Evolutionary conservation across 2,797 vertebrate species (phyloP), one percentile per base, ranked within the genome.

Genomic region (Aulostomus chinensis): DNA sequence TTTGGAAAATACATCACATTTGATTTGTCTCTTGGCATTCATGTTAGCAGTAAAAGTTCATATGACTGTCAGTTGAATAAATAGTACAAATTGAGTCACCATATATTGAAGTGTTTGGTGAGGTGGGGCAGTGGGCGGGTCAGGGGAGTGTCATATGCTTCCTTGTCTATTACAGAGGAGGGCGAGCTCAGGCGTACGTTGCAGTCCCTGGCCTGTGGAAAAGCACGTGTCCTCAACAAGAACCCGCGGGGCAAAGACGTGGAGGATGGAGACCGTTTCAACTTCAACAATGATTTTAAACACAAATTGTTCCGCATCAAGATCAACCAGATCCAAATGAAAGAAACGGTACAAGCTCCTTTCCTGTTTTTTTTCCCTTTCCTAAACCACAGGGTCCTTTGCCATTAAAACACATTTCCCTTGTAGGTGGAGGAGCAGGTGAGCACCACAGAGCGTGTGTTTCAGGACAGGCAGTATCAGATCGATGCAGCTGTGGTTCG

Each of bases 251-350:
- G 97, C 68, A 99, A 99, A 91, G 97, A 99, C 2, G 94, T 99
- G 29, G 97, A 99, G 87, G 95, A 99, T 6, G 95, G 94, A 64
- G 97, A 99, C 86, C 96, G 95, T 48, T 99, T 99, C 84, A 96
- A 93, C 66, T 98, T 96, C 90, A 99, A 99, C 64, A 94, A 92
- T 42, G 97, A 99, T 80, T 99, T 99, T 78, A 96, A 89, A 91
- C 97, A 99, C 89, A 98, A 99, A 78, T 93, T 99, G 55, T 99
- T 99, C 84, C 95, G 97, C 85, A 99, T 99, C 91, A 98, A 99
- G 82, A 99, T 99, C 88, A 99, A 99, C 90, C 97, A 99, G 92
- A 99, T 99, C 82, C 97, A 99, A 86, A 99, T 99, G 97, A 99
- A 99, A 80, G 97, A 99, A 92, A 99, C 97, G 88, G 97, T 99